These are phyloP conservation scores for Pomacea maculata DNA, from an alignment of 1,140 invertebrate genomes.

Conservation along the genomic window DNA sequence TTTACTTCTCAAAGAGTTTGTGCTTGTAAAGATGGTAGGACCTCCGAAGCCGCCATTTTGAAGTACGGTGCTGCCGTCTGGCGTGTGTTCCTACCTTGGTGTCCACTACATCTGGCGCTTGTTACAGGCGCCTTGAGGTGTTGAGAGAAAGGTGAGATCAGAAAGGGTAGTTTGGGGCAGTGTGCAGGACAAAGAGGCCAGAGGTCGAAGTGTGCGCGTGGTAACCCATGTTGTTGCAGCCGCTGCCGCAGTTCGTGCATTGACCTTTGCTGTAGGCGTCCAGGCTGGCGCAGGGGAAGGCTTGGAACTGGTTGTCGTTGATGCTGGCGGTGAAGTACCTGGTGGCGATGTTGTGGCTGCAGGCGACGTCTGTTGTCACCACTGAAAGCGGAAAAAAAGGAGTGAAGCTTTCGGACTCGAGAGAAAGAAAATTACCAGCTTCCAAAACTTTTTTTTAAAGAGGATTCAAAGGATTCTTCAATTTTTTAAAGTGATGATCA, in stretches of 20 bases:
- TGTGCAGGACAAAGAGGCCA: slow-evolving; percentile 10
- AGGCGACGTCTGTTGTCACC: background rate
- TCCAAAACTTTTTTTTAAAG: background rate
- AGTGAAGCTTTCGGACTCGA: background rate
- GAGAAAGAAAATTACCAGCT: background rate
- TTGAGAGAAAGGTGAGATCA: background rate
- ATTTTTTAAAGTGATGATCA: background rate
- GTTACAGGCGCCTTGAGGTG: background rate
- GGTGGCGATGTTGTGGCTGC: slow-evolving; percentile 16
- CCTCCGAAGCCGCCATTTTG: too few species aligned
- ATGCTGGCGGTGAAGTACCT: slow-evolving; percentile 16
- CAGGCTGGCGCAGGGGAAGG: slow-evolving; percentile 14
- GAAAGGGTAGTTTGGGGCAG: slow-evolving; percentile 1
- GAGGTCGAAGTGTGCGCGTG: background rate
- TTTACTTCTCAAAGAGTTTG: too few species aligned
- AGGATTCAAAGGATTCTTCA: background rate
- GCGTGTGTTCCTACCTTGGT: too few species aligned
- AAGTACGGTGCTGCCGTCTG: too few species aligned
- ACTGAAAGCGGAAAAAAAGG: background rate
- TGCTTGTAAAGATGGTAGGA: too few species aligned
- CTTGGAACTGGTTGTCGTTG: slow-evolving; percentile 10
- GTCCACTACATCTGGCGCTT: too few species aligned
- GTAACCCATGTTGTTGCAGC: slow-evolving; percentile 21
- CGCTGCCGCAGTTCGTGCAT: slow-evolving; percentile 7
- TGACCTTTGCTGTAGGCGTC: background rate